phyloP scores from a whole-genome alignment of 30 jellyfish, hydroid and myxozoan genomes.

The Aurelia coerulea region DNA sequence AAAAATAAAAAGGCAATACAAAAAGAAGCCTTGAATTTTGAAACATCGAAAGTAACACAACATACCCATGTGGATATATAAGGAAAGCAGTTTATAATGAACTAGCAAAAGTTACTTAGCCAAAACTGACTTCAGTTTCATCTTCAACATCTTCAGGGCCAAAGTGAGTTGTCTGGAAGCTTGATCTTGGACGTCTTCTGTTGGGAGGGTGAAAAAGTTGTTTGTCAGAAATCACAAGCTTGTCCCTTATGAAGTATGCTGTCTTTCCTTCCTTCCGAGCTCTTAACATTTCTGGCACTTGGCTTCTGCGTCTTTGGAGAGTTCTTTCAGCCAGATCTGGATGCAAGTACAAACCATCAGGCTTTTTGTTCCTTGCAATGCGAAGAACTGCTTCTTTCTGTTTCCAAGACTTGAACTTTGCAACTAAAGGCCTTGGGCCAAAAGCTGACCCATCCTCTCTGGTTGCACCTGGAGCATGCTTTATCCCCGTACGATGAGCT shows the following conservation, averaged over 20 bases:
- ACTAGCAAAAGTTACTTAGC: too few relatives aligned
- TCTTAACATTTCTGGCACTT: slow-evolving; percentile 37
- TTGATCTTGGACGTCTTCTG: slow-evolving; percentile 13
- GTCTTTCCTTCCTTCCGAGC: slow-evolving; percentile 43
- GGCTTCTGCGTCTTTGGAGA: slow-evolving; percentile 40
- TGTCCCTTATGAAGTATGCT: slow-evolving; percentile 50
- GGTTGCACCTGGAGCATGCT: slow-evolving; percentile 31
- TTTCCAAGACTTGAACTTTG: slow-evolving; percentile 37
- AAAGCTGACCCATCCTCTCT: slow-evolving; percentile 17
- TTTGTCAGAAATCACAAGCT: slow-evolving; percentile 30
- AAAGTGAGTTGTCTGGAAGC: slow-evolving; percentile 29
- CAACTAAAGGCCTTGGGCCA: slow-evolving; percentile 49
- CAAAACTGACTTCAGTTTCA: slow-evolving; percentile 36
- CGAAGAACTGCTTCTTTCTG: slow-evolving; percentile 20
- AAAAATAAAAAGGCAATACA: neutral
- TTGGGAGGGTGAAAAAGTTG: neutral
- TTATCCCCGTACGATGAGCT: slow-evolving; percentile 29
- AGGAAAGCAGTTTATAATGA: too few relatives aligned
- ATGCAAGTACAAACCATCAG: slow-evolving; percentile 38
- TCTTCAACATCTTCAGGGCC: slow-evolving; percentile 49
- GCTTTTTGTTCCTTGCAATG: slow-evolving; percentile 45
- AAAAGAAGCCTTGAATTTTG: slow-evolving; percentile 9
- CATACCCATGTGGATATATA: too few relatives aligned
- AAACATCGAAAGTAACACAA: too few relatives aligned
- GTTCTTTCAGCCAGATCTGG: slow-evolving; percentile 47